phyloP scores from a whole-genome alignment of 2,113 vertebrate genomes.

The Amia ocellicauda region DNA sequence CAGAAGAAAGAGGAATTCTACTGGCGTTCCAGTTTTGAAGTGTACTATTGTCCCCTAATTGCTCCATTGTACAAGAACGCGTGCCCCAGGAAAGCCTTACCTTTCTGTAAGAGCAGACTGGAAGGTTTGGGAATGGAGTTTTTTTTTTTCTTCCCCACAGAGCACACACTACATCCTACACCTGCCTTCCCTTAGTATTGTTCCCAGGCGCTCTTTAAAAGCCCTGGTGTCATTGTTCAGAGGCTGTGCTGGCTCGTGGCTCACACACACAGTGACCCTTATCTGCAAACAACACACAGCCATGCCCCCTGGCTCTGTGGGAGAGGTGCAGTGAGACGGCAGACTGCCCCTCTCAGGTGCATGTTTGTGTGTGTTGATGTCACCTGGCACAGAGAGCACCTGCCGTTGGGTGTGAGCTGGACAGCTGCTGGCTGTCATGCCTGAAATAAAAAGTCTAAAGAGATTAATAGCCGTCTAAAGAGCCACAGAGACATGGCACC shows the following conservation, averaged over 20 bases:
- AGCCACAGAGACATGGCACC: slow-evolving; percentile 74
- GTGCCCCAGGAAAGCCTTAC: slow-evolving; percentile 61
- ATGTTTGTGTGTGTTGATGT: slow-evolving; percentile 37
- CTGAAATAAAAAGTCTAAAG: slow-evolving; percentile 72
- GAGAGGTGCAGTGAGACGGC: slow-evolving; percentile 41
- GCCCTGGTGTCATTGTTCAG: slow-evolving; percentile 49
- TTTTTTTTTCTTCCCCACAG: slow-evolving; percentile 36
- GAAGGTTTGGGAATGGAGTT: slow-evolving; percentile 41
- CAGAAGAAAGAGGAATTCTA: slow-evolving; percentile 37
- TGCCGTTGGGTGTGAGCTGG: slow-evolving; percentile 51
- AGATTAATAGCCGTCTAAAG: slow-evolving; percentile 87
- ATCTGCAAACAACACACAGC: slow-evolving; percentile 51
- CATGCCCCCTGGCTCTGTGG: slow-evolving; percentile 39
- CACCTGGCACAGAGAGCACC: slow-evolving; percentile 54
- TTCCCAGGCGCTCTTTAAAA: slow-evolving; percentile 48
- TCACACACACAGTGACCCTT: slow-evolving; percentile 68
- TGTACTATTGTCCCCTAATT: slow-evolving; percentile 69
- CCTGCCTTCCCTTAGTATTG: slow-evolving; percentile 51
- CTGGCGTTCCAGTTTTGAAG: slow-evolving; percentile 44
- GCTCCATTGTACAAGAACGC: slow-evolving; percentile 67
- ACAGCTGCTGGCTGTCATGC: slow-evolving; percentile 79
- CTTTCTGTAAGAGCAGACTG: slow-evolving; percentile 46
- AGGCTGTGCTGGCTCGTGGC: slow-evolving; percentile 40
- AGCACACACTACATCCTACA: slow-evolving; percentile 51
- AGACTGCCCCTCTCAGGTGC: slow-evolving; percentile 41